These are phyloP conservation scores for Tetramorium simillimum DNA, from an alignment of 1,140 invertebrate species.

Conservation along the genomic window DNA sequence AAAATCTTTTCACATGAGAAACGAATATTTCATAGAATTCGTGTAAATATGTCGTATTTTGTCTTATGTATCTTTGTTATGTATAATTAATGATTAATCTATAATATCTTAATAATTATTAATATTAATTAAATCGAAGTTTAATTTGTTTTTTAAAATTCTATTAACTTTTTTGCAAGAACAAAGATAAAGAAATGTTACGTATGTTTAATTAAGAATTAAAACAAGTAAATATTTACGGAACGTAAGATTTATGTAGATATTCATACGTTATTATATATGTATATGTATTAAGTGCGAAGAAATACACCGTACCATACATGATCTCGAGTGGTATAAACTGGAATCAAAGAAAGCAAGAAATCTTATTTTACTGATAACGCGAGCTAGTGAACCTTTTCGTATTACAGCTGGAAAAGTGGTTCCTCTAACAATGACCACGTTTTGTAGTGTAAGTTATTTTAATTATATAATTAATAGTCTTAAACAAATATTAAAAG, in stretches of 20 bases:
- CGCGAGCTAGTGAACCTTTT: not conserved
- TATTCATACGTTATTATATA: not conserved
- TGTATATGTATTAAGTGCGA: not conserved
- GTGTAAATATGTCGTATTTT: too few species aligned
- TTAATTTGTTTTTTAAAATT: too few species aligned
- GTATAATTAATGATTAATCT: too few species aligned
- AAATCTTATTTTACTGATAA: slow-evolving; percentile 22
- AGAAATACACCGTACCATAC: not conserved
- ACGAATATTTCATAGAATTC: too few species aligned
- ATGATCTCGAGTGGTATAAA: slow-evolving; percentile 13
- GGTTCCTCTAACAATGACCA: slow-evolving; percentile 16
- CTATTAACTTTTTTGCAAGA: too few species aligned
- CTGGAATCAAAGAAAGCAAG: not conserved
- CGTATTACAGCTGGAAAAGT: not conserved
- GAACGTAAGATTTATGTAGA: not conserved
- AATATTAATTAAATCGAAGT: too few species aligned
- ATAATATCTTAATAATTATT: too few species aligned
- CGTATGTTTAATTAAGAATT: not conserved
- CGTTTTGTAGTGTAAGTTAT: not conserved
- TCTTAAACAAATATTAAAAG: too few species aligned
- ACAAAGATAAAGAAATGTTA: too few species aligned
- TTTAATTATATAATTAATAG: too few species aligned
- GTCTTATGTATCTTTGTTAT: too few species aligned
- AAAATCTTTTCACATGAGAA: too few species aligned
- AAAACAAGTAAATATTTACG: not conserved